Percentiles rank a stretch among this genome's conserved stretches.
Conservation (phyloP, 2,113 vertebrate species). For the Zosterops pallidus region DNA sequence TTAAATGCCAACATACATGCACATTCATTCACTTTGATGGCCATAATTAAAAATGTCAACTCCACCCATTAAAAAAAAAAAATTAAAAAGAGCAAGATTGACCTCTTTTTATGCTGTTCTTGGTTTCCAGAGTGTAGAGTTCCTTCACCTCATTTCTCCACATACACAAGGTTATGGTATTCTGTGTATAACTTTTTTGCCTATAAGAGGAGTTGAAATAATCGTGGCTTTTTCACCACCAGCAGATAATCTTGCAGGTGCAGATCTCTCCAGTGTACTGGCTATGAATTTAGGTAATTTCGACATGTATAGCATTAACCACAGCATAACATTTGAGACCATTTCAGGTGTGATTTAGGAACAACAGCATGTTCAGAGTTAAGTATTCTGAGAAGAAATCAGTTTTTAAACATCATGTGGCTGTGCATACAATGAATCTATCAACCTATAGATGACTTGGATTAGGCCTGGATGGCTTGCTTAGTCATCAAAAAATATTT, state of each 20-base stretch:
- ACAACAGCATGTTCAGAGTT: neutral
- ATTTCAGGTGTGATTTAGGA: neutral
- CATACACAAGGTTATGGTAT: neutral
- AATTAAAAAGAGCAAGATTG: neutral
- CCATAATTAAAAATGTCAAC: neutral
- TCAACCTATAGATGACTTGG: neutral
- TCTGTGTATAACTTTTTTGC: neutral
- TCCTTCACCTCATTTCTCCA: neutral
- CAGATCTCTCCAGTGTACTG: neutral
- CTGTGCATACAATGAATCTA: neutral
- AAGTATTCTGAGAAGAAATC: neutral
- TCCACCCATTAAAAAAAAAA: neutral
- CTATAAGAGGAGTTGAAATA: neutral
- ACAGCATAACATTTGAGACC: neutral
- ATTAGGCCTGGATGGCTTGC: neutral
- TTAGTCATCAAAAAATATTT: neutral
- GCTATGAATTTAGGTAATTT: neutral
- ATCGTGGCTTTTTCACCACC: neutral
- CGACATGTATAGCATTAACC: neutral
- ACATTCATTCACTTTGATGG: neutral
- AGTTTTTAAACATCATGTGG: neutral
- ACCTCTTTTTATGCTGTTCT: neutral
- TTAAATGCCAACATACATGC: neutral
- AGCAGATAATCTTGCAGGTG: neutral
- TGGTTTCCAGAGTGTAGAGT: neutral